A percentile compares a stretch with the other conserved stretches of the same genome.
Evolutionary conservation across 2,888 invertebrate genomes (phyloP).

Genomic region (Lacanobia oleracea): DNA sequence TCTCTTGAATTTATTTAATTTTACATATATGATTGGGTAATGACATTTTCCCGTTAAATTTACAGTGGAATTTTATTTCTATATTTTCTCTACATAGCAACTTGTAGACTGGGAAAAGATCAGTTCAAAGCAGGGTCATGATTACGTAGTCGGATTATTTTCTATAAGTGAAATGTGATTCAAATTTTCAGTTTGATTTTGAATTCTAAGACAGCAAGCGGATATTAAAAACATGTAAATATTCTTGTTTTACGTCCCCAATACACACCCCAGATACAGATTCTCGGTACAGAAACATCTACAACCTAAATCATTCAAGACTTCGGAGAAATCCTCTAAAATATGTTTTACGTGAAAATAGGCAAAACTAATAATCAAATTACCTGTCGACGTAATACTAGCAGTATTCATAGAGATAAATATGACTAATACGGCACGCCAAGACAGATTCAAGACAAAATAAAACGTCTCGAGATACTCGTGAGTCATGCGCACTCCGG

Average conservation of each 20-base stretch:
- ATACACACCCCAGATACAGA: conserved; percentile 21
- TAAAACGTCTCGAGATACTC: conserved; percentile 70
- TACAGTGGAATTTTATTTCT: background rate
- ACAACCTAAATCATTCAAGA: conserved; percentile 21
- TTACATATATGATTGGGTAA: conserved; percentile 24
- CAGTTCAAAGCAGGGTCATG: conserved; percentile 43
- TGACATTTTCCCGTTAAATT: conserved; percentile 44
- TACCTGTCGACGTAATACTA: conserved; percentile 43
- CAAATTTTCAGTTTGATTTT: background rate
- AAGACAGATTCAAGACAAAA: conserved; percentile 73
- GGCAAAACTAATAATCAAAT: conserved; percentile 49
- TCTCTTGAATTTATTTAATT: conserved; percentile 44
- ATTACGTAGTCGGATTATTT: background rate
- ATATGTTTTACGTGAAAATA: conserved; percentile 43
- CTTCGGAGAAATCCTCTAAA: conserved; percentile 30
- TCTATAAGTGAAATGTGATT: background rate
- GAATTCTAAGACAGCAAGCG: background rate
- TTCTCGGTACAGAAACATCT: conserved; percentile 22
- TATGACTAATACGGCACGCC: conserved; percentile 73
- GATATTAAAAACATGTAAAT: background rate
- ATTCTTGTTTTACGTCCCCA: conserved; percentile 6
- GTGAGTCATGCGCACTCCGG: conserved; percentile 78
- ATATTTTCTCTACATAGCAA: conserved; percentile 19
- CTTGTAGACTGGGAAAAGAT: conserved; percentile 21
- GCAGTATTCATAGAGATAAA: conserved; percentile 60